Evolutionary conservation across 2,113 vertebrate species (phyloP).

Genomic region (Melanerpes formicivorus): DNA sequence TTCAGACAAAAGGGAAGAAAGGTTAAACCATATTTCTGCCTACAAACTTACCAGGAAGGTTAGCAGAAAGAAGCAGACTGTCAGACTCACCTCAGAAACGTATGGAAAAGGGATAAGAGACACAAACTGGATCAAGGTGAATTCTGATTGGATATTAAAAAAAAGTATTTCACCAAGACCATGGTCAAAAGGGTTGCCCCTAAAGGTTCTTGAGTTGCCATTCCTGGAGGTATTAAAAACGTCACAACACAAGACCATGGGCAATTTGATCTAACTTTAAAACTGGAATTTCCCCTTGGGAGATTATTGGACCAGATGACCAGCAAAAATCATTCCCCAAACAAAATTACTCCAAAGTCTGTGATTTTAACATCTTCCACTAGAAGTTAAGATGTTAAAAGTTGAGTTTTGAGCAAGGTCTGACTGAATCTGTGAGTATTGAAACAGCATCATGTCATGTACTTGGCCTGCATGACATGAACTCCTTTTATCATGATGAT

Average conservation of each 20-base stretch:
- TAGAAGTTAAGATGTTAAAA: neutral
- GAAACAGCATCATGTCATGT: neutral
- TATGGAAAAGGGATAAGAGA: neutral
- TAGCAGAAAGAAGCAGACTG: neutral
- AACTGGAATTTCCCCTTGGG: neutral
- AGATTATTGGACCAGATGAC: neutral
- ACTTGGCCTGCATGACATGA: neutral
- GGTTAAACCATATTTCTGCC: neutral
- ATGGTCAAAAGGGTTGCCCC: accelerated
- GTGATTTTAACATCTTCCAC: neutral
- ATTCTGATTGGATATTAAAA: neutral
- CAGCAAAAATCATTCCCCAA: neutral
- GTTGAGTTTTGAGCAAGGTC: neutral
- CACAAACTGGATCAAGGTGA: neutral
- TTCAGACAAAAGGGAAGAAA: neutral
- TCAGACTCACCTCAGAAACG: neutral
- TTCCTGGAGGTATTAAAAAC: neutral
- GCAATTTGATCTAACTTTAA: neutral
- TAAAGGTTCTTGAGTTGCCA: neutral
- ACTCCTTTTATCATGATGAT: neutral
- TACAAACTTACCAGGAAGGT: neutral
- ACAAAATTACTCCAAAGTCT: neutral
- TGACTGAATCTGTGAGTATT: neutral
- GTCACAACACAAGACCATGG: neutral
- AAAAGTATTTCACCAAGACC: neutral